Evolutionary conservation across 1,140 invertebrate species (phyloP).

Genomic region (Heterodera schachtii): DNA sequence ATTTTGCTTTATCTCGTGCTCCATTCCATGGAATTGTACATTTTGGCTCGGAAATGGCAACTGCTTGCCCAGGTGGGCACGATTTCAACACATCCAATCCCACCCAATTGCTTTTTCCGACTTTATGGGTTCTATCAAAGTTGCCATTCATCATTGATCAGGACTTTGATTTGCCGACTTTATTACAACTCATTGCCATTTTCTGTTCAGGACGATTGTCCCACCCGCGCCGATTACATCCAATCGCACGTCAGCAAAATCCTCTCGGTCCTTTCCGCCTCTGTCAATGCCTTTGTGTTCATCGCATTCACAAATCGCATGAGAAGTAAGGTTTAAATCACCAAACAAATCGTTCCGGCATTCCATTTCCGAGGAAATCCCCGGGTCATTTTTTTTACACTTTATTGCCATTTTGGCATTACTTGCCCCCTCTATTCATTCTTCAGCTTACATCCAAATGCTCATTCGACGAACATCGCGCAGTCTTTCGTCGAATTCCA

Average conservation of each 20-base stretch:
- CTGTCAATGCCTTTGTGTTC: conserved; percentile 65
- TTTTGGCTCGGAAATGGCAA: conserved; percentile 63
- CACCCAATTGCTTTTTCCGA: no score
- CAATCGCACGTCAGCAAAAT: conserved; percentile 61
- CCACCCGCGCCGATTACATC: conserved; percentile 55
- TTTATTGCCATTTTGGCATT: neutral
- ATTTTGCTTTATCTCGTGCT: conserved; percentile 62
- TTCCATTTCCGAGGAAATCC: no score
- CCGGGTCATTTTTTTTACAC: no score
- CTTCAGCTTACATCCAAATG: conserved; percentile 57
- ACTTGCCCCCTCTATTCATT: neutral
- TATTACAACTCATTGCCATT: neutral
- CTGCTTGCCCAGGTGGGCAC: conserved; percentile 37
- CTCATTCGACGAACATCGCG: conserved; percentile 62
- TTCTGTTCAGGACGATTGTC: conserved; percentile 52
- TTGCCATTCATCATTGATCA: no score
- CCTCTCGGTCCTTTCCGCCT: conserved; percentile 61
- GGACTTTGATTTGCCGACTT: no score
- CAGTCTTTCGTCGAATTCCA: conserved; percentile 57
- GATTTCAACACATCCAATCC: no score
- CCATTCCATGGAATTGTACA: conserved; percentile 60
- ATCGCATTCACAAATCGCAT: conserved; percentile 64
- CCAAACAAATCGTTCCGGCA: no score
- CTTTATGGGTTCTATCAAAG: no score
- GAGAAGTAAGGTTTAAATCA: neutral